Percentiles rank a stretch among this genome's conserved stretches.
These are phyloP conservation scores for Mimachlamys varia DNA, from an alignment of 2,888 invertebrate genomes.

Conservation along the genomic window DNA sequence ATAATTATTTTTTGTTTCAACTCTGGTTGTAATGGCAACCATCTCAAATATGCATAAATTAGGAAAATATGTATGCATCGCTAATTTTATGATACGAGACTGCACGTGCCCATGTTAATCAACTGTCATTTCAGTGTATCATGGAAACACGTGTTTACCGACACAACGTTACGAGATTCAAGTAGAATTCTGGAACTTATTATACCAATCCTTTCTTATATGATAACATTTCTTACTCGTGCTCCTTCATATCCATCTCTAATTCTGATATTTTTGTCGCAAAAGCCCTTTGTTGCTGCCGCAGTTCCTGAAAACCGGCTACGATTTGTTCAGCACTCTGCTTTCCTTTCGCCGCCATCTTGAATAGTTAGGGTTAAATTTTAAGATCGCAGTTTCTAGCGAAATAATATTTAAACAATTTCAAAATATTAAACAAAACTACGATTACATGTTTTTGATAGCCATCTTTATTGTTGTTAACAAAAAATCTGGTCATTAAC, in stretches of 20 bases:
- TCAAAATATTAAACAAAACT: background rate
- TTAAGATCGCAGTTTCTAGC: background rate
- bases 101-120: slow-evolving; percentile 45
- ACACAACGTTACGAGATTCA: background rate
- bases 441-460: background rate
- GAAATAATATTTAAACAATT: background rate
- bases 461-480: background rate
- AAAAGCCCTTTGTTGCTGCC: slow-evolving; percentile 93
- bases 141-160: slow-evolving; percentile 6
- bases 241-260: slow-evolving; percentile 97
- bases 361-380: slow-evolving; percentile 37
- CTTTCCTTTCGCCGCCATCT: slow-evolving; percentile 59
- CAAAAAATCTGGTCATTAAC: background rate
- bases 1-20: too few relatives aligned
- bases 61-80: too few relatives aligned
- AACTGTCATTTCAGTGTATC: background rate
- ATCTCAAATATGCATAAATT: too few relatives aligned
- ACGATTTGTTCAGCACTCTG: slow-evolving; percentile 89
- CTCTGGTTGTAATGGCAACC: too few relatives aligned
- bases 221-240: slow-evolving; percentile 88
- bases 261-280: slow-evolving; percentile 95
- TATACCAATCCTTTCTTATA: background rate
- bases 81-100: too few relatives aligned
- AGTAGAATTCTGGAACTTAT: background rate
- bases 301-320: slow-evolving; percentile 92